phyloP scores from a whole-genome alignment of 2,113 vertebrate species.

The Rostratula benghalensis region DNA sequence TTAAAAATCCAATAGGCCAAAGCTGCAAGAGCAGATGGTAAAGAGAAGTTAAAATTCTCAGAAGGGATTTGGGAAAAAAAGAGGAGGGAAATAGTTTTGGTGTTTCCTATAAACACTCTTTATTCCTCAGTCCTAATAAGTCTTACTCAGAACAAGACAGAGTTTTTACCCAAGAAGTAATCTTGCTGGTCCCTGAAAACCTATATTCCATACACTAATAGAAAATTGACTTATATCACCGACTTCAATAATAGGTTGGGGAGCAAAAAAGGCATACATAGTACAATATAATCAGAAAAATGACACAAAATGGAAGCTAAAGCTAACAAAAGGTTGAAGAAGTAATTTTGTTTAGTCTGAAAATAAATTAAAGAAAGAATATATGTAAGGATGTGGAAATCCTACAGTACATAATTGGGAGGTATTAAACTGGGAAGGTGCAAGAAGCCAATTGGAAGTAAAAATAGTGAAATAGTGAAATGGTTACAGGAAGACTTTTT shows the following conservation, averaged over 20 bases:
- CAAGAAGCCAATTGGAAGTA: not conserved
- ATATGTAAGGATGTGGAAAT: not conserved
- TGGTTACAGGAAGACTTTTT: not conserved
- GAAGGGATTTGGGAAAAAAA: not conserved
- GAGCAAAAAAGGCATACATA: not conserved
- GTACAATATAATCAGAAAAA: not conserved
- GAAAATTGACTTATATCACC: not conserved
- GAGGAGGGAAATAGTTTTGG: not conserved
- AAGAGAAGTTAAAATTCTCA: not conserved
- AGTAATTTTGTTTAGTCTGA: not conserved
- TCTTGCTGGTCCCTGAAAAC: not conserved
- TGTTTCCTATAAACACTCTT: not conserved
- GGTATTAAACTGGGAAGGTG: not conserved
- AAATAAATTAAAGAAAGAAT: not conserved
- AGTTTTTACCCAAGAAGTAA: not conserved
- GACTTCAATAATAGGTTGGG: not conserved
- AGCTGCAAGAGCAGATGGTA: not conserved
- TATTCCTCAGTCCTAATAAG: not conserved
- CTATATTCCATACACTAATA: not conserved
- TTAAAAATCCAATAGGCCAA: not conserved
- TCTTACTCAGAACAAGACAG: not conserved
- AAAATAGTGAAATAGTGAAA: not conserved
- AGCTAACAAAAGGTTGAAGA: not conserved
- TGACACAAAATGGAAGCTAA: not conserved
- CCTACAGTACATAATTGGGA: not conserved